Base-by-base conservation (phyloP, 2,797 vertebrate genomes). In the Acropternis orthonyx region DNA sequence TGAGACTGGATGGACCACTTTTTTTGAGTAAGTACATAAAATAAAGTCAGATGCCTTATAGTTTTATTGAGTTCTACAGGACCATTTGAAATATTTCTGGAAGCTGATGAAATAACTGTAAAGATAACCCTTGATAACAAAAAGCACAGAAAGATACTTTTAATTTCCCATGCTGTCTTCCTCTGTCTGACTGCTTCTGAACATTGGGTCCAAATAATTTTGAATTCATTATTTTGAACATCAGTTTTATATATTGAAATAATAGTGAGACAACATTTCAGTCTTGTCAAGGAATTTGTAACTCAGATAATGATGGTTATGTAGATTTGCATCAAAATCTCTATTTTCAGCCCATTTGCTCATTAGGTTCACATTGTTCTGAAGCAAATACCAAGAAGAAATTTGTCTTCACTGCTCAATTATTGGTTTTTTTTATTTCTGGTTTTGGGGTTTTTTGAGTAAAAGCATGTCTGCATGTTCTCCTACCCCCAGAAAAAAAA, bases 1-100 rank as follows among this genome's bases (percentile, higher is more conserved):
- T 22, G 98, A 99, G 96, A 99, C 99, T 34, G 99, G 99, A 82
- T 99, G 99, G 99, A 99, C 99, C 8, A 99, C 99, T 6, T 99
- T 99, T 97, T 99, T 99, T 88, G 99, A 99, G 99, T 99, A 97
- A 99, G 99, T 99, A 97, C 32, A 61, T 71, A 28, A 54, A 72
- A 67, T 41, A 12, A 65, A 66, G 9, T 67, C 10, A 54, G 28
- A 18, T 61, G 28, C 41, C 37, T 28, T 61, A 11, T 5, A 34
- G 43, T 69, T 89, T 75, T 52, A 19, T 21, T 76, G 69, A 55
- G 48, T 73, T 74, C 9, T 24, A 4, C 39, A 30, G 26, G 16
- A 46, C 36, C 30, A 3, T 80, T 75, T 85, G 30, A 77, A 73
- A 24, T 87, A 75, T 48, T 91, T 80, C 46, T 73, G 36, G 14